Conservation (phyloP, 2,797 vertebrate genomes). For the Calcarius lapponicus region DNA sequence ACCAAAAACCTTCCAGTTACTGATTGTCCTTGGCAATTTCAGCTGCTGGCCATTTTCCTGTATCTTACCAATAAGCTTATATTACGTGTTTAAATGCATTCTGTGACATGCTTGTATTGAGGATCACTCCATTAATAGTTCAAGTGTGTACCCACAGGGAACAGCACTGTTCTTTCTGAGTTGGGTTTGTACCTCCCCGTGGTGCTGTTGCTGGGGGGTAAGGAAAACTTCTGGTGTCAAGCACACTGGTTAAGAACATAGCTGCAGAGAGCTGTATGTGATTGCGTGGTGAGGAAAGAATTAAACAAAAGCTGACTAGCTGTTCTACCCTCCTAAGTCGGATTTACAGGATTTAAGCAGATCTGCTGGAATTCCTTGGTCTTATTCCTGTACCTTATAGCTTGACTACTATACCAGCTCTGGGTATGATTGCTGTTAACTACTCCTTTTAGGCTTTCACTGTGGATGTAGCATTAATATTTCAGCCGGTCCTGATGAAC, state of each 20-base stretch:
- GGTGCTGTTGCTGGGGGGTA: not conserved
- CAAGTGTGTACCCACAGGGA: not conserved
- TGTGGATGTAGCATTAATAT: not conserved
- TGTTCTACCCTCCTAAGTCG: slow-evolving; percentile 52
- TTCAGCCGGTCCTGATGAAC: not conserved
- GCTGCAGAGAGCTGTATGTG: not conserved
- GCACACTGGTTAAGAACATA: not conserved
- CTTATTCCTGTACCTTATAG: slow-evolving; percentile 16
- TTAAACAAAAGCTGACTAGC: slow-evolving; percentile 58
- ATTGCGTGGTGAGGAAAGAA: slow-evolving; percentile 5
- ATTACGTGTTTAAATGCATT: not conserved
- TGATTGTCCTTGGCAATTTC: not conserved
- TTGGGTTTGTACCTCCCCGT: not conserved
- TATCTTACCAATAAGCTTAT: not conserved
- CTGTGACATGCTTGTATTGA: not conserved
- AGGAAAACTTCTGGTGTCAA: not conserved
- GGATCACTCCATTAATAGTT: not conserved
- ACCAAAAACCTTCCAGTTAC: not conserved
- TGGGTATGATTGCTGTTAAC: not conserved
- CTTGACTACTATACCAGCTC: not conserved
- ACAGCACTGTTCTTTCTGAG: not conserved
- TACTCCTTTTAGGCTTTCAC: not conserved
- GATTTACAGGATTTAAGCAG: slow-evolving; percentile 62
- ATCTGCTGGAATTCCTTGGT: slow-evolving; percentile 67
- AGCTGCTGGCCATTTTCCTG: not conserved